phyloP scores from a whole-genome alignment of 2,113 vertebrate species.

The Monarcha castaneiventris region DNA sequence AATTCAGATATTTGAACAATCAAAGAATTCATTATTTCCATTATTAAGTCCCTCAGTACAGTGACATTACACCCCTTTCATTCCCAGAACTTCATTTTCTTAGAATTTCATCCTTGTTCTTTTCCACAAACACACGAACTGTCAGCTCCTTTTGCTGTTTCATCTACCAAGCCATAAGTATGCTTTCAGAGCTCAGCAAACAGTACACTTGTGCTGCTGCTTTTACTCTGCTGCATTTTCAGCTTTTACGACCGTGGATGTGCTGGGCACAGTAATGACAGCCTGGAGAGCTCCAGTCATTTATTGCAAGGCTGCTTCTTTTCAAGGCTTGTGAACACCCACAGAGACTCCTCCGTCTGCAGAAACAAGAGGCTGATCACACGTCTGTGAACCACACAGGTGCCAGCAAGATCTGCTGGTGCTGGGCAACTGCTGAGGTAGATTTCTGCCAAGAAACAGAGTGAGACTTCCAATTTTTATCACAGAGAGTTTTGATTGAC shows the following conservation, averaged over 20 bases:
- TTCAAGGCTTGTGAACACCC: background rate
- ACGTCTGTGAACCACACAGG: background rate
- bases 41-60: background rate
- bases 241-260: background rate
- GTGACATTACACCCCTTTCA: background rate
- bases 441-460: background rate
- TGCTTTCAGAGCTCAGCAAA: background rate
- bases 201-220: background rate
- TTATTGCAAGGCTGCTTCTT: background rate
- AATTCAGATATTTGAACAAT: background rate
- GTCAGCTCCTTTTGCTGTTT: background rate
- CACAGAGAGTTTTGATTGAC: background rate
- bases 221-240: constrained; percentile 18
- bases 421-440: background rate
- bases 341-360: background rate
- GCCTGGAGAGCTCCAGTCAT: background rate
- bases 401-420: background rate
- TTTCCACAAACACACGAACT: background rate
- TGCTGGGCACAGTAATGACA: background rate
- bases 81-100: background rate
- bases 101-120: background rate
- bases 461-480: background rate
- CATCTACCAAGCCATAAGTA: background rate
- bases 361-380: background rate
- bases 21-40: background rate